Evolutionary conservation across 2,113 vertebrate species (phyloP).

Genomic region (Melozone crissalis): DNA sequence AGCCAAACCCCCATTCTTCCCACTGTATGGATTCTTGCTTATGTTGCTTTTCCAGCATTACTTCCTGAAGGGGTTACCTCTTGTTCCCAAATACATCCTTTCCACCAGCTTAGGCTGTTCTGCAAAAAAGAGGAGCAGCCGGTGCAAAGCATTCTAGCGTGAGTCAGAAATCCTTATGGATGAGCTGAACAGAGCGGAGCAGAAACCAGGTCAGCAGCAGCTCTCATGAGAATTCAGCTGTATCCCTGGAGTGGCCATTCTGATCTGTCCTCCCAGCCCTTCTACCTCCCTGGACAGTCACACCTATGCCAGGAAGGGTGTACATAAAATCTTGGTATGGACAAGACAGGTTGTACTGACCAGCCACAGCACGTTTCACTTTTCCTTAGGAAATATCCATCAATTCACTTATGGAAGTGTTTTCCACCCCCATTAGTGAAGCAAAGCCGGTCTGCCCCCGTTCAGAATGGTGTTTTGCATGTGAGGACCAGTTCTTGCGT

Average conservation of each 20-base stretch:
- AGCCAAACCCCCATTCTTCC: background rate
- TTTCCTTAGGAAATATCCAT: background rate
- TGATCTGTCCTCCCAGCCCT: background rate
- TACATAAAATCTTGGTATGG: background rate
- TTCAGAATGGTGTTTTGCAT: background rate
- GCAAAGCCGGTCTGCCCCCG: background rate
- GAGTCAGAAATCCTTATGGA: background rate
- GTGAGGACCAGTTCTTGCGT: background rate
- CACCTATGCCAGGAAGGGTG: background rate
- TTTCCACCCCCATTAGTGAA: background rate
- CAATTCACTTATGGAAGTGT: background rate
- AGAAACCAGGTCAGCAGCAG: conserved; percentile 19
- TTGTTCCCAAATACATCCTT: background rate
- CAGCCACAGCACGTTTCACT: background rate
- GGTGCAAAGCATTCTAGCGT: background rate
- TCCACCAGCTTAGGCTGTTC: background rate
- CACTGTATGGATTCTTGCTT: background rate
- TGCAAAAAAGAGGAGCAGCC: background rate
- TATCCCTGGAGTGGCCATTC: background rate
- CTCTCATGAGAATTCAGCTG: background rate
- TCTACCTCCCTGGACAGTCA: background rate
- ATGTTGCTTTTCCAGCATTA: background rate
- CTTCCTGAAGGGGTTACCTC: background rate
- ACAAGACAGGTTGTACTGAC: background rate
- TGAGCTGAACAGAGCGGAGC: background rate